Base-by-base conservation (phyloP, 2,113 vertebrate genomes). In the Trematomus loennbergii region DNA sequence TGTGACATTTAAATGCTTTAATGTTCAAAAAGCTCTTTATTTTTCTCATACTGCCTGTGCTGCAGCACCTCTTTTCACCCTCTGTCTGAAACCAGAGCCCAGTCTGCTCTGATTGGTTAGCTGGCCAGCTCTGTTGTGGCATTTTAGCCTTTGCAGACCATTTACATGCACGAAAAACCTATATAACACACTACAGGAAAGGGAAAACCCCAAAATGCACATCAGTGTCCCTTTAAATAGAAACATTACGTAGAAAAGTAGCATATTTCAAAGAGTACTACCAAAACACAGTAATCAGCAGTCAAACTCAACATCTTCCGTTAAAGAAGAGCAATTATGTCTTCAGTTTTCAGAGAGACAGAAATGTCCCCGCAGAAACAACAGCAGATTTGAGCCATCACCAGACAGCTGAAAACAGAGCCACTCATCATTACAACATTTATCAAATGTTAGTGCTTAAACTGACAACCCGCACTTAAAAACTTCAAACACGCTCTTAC, bases 391-490 rank as follows among this genome's bases (percentile, higher is more conserved):
- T 74, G 16, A 60, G 73, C 69, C 50, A 17, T 80, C 79, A 75
- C 22, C 20, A 48, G 64, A 78, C 72, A 64, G 79, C 80, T 29
- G 11, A 62, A 62, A 45, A 85, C 65, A 71, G 77, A 74, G 58
- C 36, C 87, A 77, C 83, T 91, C 74, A 54, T 88, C 83, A 84
- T 89, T 81, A 88, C 53, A 75, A 69, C 82, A 84, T 90, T 67
- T 59, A 85, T 90, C 88, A 90, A 54, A 65, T 72, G 64, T 52
- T 4, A 54, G 68, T 66, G 81, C 82, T 59, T 79, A 46, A 72
- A 75, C 69, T 46, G 88, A 93, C 90, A 90, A 83, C 82, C 88
- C 16, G 57, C 88, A 88, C 90, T 93, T 92, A 88, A 76, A 81
- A 63, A 62, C 78, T 67, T 88, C 90, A 88, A 85, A 85, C 83